Evolutionary conservation across 2,888 invertebrate genomes (phyloP).

Genomic region (Andrena camellia): DNA sequence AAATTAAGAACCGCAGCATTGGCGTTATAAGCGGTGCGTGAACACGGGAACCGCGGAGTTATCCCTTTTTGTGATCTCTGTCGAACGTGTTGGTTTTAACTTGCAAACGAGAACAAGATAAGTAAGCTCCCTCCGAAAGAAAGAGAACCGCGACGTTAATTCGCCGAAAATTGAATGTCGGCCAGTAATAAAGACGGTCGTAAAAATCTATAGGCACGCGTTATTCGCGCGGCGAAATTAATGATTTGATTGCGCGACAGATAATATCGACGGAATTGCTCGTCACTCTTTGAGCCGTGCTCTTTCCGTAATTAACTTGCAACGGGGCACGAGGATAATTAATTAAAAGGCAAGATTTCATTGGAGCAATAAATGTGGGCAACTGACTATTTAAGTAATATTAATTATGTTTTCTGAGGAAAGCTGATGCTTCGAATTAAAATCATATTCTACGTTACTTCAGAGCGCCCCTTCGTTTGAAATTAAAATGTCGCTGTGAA

Average conservation of each 20-base stretch:
- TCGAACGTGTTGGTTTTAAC: slow-evolving; percentile 32
- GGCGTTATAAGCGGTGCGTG: slow-evolving; percentile 10
- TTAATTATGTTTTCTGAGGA: slow-evolving; percentile 25
- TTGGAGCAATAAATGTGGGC: slow-evolving; percentile 11
- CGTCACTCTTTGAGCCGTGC: background rate
- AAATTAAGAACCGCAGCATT: slow-evolving; percentile 57
- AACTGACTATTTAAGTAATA: background rate
- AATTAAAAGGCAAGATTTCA: background rate
- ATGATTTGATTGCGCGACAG: slow-evolving; percentile 7
- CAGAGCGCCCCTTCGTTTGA: slow-evolving; percentile 1
- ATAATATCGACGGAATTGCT: slow-evolving; percentile 13
- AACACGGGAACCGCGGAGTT: slow-evolving; percentile 21
- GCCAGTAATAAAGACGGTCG: background rate
- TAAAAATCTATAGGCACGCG: background rate
- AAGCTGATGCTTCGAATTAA: slow-evolving; percentile 7
- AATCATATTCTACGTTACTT: background rate
- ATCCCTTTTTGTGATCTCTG: slow-evolving; percentile 20
- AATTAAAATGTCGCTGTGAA: slow-evolving; percentile 19
- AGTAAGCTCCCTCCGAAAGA: background rate
- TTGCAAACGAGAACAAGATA: background rate
- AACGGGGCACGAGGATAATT: slow-evolving; percentile 9
- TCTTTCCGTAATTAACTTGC: background rate
- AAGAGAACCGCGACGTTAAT: background rate
- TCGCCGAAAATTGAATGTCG: slow-evolving; percentile 1
- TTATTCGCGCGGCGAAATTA: background rate